Base-by-base conservation (phyloP, 2,797 vertebrate species). In the Neostethus bicornis region DNA sequence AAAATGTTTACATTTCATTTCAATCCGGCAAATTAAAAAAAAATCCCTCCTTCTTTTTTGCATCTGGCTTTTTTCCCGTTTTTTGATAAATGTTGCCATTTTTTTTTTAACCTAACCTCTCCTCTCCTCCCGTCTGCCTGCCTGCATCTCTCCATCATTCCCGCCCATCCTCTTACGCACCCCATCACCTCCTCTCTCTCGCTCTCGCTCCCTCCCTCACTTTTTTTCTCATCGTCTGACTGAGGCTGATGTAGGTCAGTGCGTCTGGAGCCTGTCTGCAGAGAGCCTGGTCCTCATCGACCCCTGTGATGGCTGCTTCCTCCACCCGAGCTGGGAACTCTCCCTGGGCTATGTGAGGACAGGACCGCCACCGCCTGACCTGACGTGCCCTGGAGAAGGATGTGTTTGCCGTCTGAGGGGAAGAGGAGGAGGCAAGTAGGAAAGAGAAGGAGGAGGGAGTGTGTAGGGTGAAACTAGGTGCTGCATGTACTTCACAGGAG, bases 171-270 rank as follows among this genome's bases (percentile, higher is more conserved):
- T 31, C 49, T 37, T 55, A 29, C 9, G 2, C 61, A 45, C 56
- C 43, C 26, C 61, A 11, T 21, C 19, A 39, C 47, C 52, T 45
- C 49, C 52, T 26, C 58, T 48, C 34, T n/a, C 25, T 31, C 56
- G n/a, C 29, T 51, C 31, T 20, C 59, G 23, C 65, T 47, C 67
- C 11, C 47, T 42, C 48, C 20, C 49, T 61, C 69, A 59, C 66
- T n/a, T 29, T 66, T 61, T 71, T 71, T 78, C 65, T 76, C 73
- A 52, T 57, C 66, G 77, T 75, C 77, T 86, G 75, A 75, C 64
- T 75, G 79, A 77, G 70, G 73, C 86, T 80, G 80, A 91, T 91
- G 84, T 90, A 89, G 86, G 88, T 91, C 89, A 91, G 74, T 79
- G 79, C 61, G 88, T 90, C 84, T 89, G 83, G 84, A 78, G 72